phyloP scores from a whole-genome alignment of 2,797 vertebrate genomes.

The Acipenser oxyrinchus region DNA sequence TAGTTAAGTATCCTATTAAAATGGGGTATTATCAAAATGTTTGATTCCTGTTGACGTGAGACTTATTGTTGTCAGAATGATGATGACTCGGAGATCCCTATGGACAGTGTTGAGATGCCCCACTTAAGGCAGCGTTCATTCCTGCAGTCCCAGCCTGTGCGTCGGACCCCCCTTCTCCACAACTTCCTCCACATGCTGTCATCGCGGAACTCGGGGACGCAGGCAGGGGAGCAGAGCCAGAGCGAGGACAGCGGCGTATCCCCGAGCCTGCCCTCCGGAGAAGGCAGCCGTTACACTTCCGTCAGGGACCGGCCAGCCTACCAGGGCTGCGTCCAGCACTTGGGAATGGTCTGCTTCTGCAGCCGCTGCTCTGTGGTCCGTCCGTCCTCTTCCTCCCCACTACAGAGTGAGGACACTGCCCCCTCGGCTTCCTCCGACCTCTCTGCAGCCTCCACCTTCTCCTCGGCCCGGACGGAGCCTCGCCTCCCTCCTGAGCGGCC shows the following conservation, averaged over 20 bases:
- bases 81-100: conserved; percentile 92
- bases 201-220: conserved; percentile 82
- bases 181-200: conserved; percentile 98
- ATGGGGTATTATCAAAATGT: no score
- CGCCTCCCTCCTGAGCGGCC: conserved; percentile 71
- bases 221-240: conserved; percentile 70
- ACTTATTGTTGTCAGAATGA: conserved; percentile 64
- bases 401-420: conserved; percentile 53
- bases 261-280: conserved; percentile 65
- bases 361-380: conserved; percentile 80
- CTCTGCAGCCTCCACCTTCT: conserved; percentile 73
- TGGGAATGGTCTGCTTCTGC: conserved; percentile 90
- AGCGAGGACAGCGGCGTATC: conserved; percentile 54
- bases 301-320: conserved; percentile 69
- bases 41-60: no score
- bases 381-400: conserved; percentile 61
- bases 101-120: conserved; percentile 91
- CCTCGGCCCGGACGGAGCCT: conserved; percentile 83
- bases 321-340: conserved; percentile 89
- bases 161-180: conserved; percentile 93
- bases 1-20: no score
- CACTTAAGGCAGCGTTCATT: conserved; percentile 93
- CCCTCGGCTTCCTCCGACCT: conserved; percentile 54
- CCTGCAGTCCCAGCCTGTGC: conserved; percentile 88
- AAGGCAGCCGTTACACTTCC: conserved; percentile 75